phyloP scores from a whole-genome alignment of 2,797 vertebrate species.

The Miichthys miiuy region DNA sequence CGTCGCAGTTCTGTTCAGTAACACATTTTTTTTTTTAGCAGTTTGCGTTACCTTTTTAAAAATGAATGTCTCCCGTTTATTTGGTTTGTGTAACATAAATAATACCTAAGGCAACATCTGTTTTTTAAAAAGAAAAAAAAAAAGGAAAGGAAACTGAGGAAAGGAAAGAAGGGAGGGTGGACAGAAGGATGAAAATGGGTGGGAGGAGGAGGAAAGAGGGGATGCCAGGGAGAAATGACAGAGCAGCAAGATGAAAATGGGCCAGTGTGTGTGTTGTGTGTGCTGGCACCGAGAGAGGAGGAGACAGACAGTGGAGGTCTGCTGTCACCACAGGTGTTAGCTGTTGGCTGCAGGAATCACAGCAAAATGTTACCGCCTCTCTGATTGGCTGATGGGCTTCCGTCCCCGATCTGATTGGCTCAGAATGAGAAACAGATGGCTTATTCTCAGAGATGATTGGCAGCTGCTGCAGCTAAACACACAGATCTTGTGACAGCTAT shows the following conservation, averaged over 20 bases:
- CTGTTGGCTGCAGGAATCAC: constrained; percentile 57
- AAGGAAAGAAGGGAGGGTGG: constrained; percentile 29
- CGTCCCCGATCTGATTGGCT: constrained; percentile 67
- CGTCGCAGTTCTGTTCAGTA: constrained; percentile 61
- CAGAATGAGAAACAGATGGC: constrained; percentile 70
- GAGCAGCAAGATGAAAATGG: constrained; percentile 54
- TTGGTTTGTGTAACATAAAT: constrained; percentile 88
- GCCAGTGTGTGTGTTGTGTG: constrained; percentile 24
- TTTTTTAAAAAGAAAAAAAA: constrained; percentile 51
- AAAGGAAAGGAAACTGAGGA: constrained; percentile 39
- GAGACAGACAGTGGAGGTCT: constrained; percentile 55
- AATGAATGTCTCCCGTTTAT: constrained; percentile 81
- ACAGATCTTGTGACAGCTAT: constrained; percentile 41
- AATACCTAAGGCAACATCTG: constrained; percentile 88
- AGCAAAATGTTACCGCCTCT: constrained; percentile 47
- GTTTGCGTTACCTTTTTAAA: constrained; percentile 57
- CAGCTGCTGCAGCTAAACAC: constrained; percentile 43
- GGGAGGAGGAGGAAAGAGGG: constrained; percentile 16
- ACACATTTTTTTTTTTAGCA: constrained; percentile 53
- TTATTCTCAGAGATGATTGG: constrained; percentile 71
- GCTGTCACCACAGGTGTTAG: constrained; percentile 64
- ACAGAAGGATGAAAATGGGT: constrained; percentile 35
- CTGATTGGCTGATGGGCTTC: constrained; percentile 45
- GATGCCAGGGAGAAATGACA: constrained; percentile 49
- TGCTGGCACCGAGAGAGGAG: constrained; percentile 31